Conservation (phyloP, 2,113 vertebrate species). For the Ramphastos sulfuratus region DNA sequence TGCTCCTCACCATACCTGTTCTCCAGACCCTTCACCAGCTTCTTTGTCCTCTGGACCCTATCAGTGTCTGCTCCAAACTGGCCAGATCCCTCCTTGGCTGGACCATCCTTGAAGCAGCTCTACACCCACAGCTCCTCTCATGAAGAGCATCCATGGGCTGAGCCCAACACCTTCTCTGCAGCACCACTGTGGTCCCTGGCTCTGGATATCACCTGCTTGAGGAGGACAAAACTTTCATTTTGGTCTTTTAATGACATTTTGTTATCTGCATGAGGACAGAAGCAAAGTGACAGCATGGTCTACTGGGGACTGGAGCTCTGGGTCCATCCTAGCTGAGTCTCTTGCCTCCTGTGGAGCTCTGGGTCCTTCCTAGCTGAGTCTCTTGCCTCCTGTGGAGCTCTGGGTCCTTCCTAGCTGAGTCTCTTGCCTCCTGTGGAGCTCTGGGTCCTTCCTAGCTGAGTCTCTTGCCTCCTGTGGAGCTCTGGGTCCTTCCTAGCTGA, state of each 20-base stretch:
- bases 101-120: not conserved
- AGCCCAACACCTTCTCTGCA: not conserved
- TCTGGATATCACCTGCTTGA: not conserved
- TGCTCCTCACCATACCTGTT: no score
- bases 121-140: not conserved
- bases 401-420: no score
- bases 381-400: no score
- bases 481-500: no score
- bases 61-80: not conserved
- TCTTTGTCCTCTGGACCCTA: no score
- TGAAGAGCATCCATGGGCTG: not conserved
- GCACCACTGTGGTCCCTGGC: fast-evolving
- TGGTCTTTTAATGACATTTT: not conserved
- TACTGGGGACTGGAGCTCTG: not conserved
- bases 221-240: not conserved
- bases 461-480: no score
- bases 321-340: not conserved
- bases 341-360: no score
- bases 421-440: no score
- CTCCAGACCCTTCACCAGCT: no score
- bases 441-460: no score
- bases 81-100: fast-evolving
- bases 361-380: no score
- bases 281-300: not conserved
- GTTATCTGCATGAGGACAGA: not conserved